Evolutionary conservation across 2,113 vertebrate genomes (phyloP).

Genomic region (Myotis yumanensis): DNA sequence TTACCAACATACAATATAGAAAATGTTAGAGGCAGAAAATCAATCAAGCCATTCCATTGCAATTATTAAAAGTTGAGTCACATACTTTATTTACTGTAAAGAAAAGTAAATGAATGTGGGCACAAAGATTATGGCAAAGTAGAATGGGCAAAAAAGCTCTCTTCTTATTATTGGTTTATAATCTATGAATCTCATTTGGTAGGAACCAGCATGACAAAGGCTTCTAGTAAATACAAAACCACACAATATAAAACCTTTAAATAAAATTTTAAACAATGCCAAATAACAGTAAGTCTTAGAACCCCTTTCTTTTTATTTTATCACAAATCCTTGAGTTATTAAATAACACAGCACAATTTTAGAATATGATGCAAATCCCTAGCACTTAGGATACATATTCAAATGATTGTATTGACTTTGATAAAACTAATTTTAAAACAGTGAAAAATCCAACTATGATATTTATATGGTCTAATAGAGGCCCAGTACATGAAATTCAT

Average conservation of each 20-base stretch:
- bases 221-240: neutral
- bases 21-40: constrained; percentile 57
- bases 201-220: neutral
- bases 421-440: constrained; percentile 32
- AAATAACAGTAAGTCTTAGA: neutral
- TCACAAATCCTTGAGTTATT: neutral
- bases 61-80: constrained; percentile 48
- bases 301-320: neutral
- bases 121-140: neutral
- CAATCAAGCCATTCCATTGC: neutral
- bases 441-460: neutral
- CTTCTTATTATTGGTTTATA: neutral
- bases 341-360: neutral
- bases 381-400: neutral
- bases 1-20: neutral
- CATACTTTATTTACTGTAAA: neutral
- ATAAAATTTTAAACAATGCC: constrained; percentile 6
- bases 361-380: neutral
- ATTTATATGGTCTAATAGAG: neutral
- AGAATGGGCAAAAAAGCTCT: neutral
- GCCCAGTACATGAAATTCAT: no score
- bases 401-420: neutral
- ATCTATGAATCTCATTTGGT: neutral
- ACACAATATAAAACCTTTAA: neutral
- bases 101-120: constrained; percentile 13